Evolutionary conservation across 2,888 invertebrate genomes (phyloP).

Genomic region (Hydriomena furcata): DNA sequence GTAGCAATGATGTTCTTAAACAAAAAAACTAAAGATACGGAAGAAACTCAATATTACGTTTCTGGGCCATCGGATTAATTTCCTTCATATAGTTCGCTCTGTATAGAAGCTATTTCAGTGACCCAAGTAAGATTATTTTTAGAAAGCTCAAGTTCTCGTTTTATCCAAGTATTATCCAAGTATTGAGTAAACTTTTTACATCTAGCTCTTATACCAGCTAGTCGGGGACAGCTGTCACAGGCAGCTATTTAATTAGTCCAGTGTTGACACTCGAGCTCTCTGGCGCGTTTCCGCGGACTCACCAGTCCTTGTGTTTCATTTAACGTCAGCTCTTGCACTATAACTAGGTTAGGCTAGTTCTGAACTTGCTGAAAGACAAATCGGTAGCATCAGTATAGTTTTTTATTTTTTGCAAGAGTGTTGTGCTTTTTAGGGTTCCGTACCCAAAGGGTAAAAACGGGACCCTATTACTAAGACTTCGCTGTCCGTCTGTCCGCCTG

Average conservation of each 20-base stretch:
- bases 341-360: slow-evolving; percentile 23
- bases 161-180: neutral
- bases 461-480: too few relatives aligned
- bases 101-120: too few relatives aligned
- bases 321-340: slow-evolving; percentile 15
- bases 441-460: too few relatives aligned
- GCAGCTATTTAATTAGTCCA: slow-evolving; percentile 52
- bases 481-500: too few relatives aligned
- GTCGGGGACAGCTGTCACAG: slow-evolving; percentile 47
- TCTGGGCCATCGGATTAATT: too few relatives aligned
- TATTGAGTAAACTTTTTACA: neutral
- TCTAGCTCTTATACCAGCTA: slow-evolving; percentile 5
- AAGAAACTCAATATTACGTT: too few relatives aligned
- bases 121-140: too few relatives aligned
- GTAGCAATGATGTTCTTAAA: too few relatives aligned
- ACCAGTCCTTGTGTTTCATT: slow-evolving; percentile 18
- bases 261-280: slow-evolving; percentile 36
- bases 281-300: slow-evolving; percentile 23
- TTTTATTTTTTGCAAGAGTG: neutral
- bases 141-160: too few relatives aligned
- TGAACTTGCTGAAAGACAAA: slow-evolving; percentile 14
- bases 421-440: slow-evolving; percentile 5
- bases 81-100: too few relatives aligned
- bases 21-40: too few relatives aligned
- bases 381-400: slow-evolving; percentile 9